Conservation (phyloP, 1,140 invertebrate genomes). For the Eubasilissa regina region DNA sequence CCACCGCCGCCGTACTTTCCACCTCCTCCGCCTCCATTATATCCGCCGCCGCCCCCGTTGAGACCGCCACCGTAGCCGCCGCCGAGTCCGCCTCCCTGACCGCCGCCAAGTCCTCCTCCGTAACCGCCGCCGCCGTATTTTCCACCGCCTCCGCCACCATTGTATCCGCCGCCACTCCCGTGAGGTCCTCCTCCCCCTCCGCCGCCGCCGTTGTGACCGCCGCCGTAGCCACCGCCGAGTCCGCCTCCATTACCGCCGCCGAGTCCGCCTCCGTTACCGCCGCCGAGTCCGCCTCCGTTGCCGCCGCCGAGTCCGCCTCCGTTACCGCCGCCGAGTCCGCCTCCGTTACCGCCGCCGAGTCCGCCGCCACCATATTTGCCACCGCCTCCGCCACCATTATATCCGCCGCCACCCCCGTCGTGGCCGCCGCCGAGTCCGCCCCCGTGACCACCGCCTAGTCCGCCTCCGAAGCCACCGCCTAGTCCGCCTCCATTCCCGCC, state of each 20-base stretch:
- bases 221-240: conserved; percentile 23
- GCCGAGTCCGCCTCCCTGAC: no score
- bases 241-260: conserved; percentile 12
- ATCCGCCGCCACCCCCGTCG: conserved; percentile 33
- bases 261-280: conserved; percentile 26
- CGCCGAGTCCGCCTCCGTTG: conserved; percentile 50
- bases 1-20: no score
- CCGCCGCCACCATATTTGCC: conserved; percentile 39
- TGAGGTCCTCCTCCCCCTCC: no score
- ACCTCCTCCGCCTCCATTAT: no score
- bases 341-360: conserved; percentile 43
- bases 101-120: no score
- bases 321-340: conserved; percentile 43
- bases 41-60: no score
- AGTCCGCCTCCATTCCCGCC: conserved; percentile 52
- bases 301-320: conserved; percentile 56
- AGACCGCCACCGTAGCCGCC: no score
- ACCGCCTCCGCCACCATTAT: no score
- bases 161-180: conserved; percentile 49
- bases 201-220: no score
- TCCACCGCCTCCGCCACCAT: conserved; percentile 28
- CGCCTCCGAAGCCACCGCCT: conserved; percentile 59
- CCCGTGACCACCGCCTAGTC: conserved; percentile 64
- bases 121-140: not conserved
- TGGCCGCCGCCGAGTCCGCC: conserved; percentile 62